A percentile compares a stretch with the other conserved stretches of the same genome.
phyloP scores from a whole-genome alignment of 2,888 invertebrate genomes.

The Seira musarum region DNA sequence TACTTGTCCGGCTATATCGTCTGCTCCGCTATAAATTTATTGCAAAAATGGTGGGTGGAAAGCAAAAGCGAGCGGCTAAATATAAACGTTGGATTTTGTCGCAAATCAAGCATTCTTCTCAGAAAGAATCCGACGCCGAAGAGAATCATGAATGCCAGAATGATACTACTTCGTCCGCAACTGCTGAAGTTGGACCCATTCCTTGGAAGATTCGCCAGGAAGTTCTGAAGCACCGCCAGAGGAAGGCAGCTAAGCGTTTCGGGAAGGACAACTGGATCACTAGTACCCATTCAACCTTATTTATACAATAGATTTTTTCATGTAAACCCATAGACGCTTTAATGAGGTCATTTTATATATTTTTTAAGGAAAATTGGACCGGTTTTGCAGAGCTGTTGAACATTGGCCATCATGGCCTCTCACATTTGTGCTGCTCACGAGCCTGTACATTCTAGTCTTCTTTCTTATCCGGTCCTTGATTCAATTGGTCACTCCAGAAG shows the following conservation, averaged over 20 bases:
- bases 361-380: background rate
- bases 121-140: background rate
- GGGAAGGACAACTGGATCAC: too few relatives aligned
- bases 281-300: too few relatives aligned
- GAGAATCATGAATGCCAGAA: background rate
- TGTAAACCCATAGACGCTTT: too few relatives aligned
- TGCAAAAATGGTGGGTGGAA: constrained; percentile 36
- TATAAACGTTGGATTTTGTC: constrained; percentile 34
- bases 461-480: constrained; percentile 26
- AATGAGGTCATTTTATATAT: too few relatives aligned
- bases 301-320: too few relatives aligned
- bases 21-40: too few relatives aligned
- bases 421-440: background rate
- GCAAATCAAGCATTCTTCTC: constrained; percentile 9
- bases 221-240: constrained; percentile 19
- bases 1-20: too few relatives aligned
- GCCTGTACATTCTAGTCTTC: background rate
- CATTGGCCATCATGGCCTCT: constrained; percentile 17
- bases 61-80: constrained; percentile 51
- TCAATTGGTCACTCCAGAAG: constrained; percentile 13
- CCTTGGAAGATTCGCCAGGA: constrained; percentile 20
- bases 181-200: constrained; percentile 1
- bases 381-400: background rate
- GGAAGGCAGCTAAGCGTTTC: background rate
- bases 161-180: constrained; percentile 6